A percentile compares a stretch with the other conserved stretches of the same genome.
Evolutionary conservation across 2,113 vertebrate genomes (phyloP).

Genomic region (Mixornis gularis): DNA sequence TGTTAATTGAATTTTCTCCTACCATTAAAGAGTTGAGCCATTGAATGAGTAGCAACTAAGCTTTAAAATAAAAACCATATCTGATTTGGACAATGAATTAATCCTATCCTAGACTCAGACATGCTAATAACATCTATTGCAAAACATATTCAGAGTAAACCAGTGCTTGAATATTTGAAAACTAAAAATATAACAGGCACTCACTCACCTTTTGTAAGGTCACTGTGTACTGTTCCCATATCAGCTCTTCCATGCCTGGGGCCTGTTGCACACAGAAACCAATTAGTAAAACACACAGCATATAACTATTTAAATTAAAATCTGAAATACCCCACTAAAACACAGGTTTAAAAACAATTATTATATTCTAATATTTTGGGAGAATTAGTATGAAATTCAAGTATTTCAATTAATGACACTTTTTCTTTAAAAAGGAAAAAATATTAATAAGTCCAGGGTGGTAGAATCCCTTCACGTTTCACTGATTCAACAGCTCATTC

Average conservation of each 20-base stretch:
- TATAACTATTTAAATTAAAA: background rate
- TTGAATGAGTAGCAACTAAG: background rate
- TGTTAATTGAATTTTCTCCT: background rate
- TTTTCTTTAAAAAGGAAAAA: background rate
- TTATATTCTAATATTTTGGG: background rate
- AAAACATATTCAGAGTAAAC: background rate
- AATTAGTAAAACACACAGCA: slow-evolving; percentile 22
- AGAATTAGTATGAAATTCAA: background rate
- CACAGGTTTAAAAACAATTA: background rate
- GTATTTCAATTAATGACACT: background rate
- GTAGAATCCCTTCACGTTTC: background rate
- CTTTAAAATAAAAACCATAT: background rate
- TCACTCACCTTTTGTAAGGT: slow-evolving; percentile 89
- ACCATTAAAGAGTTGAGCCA: background rate
- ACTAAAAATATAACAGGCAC: slow-evolving; percentile 36
- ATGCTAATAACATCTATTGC: background rate
- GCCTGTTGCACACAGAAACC: slow-evolving; percentile 65
- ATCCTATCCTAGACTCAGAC: background rate
- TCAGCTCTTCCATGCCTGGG: slow-evolving; percentile 86
- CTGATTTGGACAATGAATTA: background rate
- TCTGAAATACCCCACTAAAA: background rate
- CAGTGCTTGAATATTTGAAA: background rate
- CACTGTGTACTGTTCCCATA: slow-evolving; percentile 95
- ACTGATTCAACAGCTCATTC: background rate
- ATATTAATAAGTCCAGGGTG: background rate